phyloP scores from a whole-genome alignment of 30 jellyfish, hydroid and myxozoan genomes.

The Catostylus mosaicus region DNA sequence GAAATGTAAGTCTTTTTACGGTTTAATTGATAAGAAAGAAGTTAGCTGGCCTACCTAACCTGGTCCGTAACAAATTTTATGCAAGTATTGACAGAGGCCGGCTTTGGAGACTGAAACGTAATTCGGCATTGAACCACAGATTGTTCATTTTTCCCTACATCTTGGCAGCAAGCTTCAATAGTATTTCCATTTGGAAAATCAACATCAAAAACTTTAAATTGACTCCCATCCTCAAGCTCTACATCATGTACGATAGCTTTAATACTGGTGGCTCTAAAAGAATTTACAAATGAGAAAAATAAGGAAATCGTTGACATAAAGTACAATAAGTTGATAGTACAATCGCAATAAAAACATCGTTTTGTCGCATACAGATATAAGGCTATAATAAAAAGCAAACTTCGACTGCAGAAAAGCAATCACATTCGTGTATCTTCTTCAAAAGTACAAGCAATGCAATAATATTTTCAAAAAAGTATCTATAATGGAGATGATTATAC shows the following conservation, averaged over 20 bases:
- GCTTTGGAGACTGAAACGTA: slow-evolving; percentile 81
- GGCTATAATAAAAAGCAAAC: too few species aligned
- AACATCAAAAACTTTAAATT: slow-evolving; percentile 50
- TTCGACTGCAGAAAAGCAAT: too few species aligned
- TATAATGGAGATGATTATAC: neutral
- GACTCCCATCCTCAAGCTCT: slow-evolving; percentile 88
- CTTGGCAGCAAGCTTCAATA: slow-evolving; percentile 73
- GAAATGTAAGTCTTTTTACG: too few species aligned
- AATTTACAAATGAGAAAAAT: too few species aligned
- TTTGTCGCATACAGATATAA: too few species aligned
- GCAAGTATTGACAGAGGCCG: slow-evolving; percentile 67
- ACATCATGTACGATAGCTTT: slow-evolving; percentile 55
- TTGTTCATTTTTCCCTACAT: slow-evolving; percentile 59
- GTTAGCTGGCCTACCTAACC: slow-evolving; percentile 56
- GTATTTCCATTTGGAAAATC: slow-evolving; percentile 65
- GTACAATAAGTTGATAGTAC: too few species aligned
- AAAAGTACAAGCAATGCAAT: neutral
- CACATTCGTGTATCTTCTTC: too few species aligned
- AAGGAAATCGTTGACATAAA: too few species aligned
- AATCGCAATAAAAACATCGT: too few species aligned
- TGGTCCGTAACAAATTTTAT: slow-evolving; percentile 62
- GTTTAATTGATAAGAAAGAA: neutral
- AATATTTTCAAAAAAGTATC: neutral
- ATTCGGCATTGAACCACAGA: slow-evolving; percentile 64
- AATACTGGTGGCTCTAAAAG: slow-evolving; percentile 59